phyloP scores from a whole-genome alignment of 92 coral and sea anemone genomes.

The Bergia puertoricense region DNA sequence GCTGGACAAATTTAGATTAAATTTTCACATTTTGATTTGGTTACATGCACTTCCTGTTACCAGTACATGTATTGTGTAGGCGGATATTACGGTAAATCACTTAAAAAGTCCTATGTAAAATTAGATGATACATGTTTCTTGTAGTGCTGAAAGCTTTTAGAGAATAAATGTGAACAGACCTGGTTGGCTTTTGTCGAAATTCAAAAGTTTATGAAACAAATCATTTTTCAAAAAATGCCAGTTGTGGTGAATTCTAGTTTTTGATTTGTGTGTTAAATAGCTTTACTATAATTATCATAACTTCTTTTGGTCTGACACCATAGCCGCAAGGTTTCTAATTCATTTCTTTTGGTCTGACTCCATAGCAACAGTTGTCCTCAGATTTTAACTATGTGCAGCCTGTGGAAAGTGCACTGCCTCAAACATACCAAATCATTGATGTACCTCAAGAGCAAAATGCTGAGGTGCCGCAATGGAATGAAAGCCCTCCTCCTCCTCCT shows the following conservation, averaged over 20 bases:
- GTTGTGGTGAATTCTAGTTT: constrained; percentile 30
- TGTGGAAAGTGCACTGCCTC: constrained; percentile 42
- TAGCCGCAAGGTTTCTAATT: constrained; percentile 21
- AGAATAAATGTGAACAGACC: background rate
- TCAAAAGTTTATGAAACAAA: background rate
- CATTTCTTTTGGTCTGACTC: constrained; percentile 47
- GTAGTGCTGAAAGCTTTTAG: background rate
- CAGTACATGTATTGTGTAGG: background rate
- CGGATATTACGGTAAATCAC: background rate
- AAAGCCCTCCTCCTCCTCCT: constrained; percentile 48
- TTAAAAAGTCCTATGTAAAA: too few species aligned
- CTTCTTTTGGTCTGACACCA: background rate
- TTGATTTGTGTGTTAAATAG: background rate
- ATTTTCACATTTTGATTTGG: too few species aligned
- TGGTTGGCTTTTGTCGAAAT: constrained; percentile 15
- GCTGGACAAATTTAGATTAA: too few species aligned
- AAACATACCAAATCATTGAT: constrained; percentile 48
- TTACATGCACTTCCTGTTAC: too few species aligned
- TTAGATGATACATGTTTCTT: background rate
- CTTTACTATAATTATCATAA: background rate
- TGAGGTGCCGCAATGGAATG: constrained; percentile 49
- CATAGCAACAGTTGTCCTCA: constrained; percentile 45
- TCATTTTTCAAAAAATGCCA: background rate
- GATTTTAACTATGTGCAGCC: constrained; percentile 46
- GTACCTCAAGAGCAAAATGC: constrained; percentile 51